Evolutionary conservation across 2,888 invertebrate species (phyloP).

Genomic region (Barypeithes pellucidus): DNA sequence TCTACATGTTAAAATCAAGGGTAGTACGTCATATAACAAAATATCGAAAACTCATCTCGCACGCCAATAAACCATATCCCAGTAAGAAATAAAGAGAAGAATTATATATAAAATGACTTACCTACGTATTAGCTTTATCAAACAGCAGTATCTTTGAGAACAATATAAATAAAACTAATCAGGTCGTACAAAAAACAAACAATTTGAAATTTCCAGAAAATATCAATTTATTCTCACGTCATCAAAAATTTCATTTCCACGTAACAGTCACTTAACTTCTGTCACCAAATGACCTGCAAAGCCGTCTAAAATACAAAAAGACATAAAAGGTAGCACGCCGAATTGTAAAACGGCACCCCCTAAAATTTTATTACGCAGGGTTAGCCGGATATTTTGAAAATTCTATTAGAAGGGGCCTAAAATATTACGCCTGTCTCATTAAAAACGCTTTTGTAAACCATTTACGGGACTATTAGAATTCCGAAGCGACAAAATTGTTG

Average conservation of each 20-base stretch:
- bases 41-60: too few relatives aligned
- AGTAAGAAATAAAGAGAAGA: too few relatives aligned
- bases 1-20: too few relatives aligned
- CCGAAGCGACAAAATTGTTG: constrained; percentile 34
- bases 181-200: too few relatives aligned
- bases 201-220: background rate
- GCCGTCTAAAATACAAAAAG: constrained; percentile 13
- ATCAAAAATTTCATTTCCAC: constrained; percentile 4
- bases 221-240: background rate
- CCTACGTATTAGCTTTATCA: too few relatives aligned
- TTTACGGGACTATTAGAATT: constrained; percentile 36
- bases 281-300: constrained; percentile 7
- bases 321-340: background rate
- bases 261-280: constrained; percentile 2
- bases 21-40: too few relatives aligned
- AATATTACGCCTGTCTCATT: constrained; percentile 40
- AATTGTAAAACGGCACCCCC: constrained; percentile 13
- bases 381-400: constrained; percentile 33
- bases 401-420: constrained; percentile 37
- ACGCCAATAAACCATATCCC: too few relatives aligned
- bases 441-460: constrained; percentile 42
- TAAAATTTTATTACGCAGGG: constrained; percentile 30
- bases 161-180: too few relatives aligned
- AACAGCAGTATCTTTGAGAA: too few relatives aligned
- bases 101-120: too few relatives aligned